Evolutionary conservation across 2,113 vertebrate genomes (phyloP).

Genomic region (Megaceryle maxima): DNA sequence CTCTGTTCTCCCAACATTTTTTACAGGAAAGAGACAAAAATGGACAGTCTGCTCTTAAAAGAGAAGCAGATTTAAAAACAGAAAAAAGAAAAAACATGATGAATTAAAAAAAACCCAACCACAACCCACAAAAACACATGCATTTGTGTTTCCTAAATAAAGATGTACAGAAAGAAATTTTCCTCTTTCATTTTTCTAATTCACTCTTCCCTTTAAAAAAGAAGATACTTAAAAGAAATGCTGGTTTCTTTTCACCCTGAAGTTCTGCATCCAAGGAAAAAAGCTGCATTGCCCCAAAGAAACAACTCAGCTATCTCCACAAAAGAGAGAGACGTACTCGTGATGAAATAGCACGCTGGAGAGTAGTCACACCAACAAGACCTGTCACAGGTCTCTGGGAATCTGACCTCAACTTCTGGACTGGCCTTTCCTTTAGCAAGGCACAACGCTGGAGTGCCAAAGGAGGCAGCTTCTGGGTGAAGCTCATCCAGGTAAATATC

Average conservation of each 20-base stretch:
- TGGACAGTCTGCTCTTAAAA: neutral
- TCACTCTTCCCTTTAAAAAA: neutral
- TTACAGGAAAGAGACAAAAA: neutral
- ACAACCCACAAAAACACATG: neutral
- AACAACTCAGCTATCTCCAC: neutral
- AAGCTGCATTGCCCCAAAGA: neutral
- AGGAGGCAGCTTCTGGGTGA: neutral
- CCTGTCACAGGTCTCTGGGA: neutral
- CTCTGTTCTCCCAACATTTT: neutral
- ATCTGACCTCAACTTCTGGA: neutral
- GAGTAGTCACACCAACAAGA: neutral
- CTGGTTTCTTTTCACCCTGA: neutral
- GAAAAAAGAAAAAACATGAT: neutral
- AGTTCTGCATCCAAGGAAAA: neutral
- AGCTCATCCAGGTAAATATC: neutral
- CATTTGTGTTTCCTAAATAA: neutral
- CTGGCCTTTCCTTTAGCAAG: neutral
- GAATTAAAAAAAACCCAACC: neutral
- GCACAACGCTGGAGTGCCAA: rapidly evolving
- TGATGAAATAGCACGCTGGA: neutral
- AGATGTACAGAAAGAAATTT: neutral
- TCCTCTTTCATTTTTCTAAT: neutral
- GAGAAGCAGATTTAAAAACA: neutral
- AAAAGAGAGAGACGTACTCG: neutral
- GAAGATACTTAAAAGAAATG: neutral